phyloP scores from a whole-genome alignment of 2,113 vertebrate species.

The Cercopithecus mona region DNA sequence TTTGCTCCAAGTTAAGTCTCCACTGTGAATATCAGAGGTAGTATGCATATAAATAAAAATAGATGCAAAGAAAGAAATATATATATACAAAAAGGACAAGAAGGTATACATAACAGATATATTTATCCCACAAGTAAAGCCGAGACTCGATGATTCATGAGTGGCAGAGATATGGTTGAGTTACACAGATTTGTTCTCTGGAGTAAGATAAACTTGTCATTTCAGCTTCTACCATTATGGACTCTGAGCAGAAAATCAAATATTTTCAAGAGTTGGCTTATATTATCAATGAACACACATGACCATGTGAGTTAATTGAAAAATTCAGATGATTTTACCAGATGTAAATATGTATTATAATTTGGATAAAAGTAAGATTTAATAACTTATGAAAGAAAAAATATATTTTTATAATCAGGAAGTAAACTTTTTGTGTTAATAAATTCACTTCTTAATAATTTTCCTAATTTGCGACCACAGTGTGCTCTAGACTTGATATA shows the following conservation, averaged over 20 bases:
- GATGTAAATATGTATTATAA: not conserved
- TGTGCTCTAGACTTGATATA: not conserved
- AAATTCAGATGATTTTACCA: not conserved
- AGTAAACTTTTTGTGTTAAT: not conserved
- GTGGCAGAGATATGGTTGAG: constrained; percentile 80
- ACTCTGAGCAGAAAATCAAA: constrained; percentile 75
- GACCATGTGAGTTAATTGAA: not conserved
- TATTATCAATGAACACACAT: not conserved
- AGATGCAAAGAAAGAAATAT: constrained; percentile 82
- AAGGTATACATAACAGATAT: constrained; percentile 82
- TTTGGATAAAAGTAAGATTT: not conserved
- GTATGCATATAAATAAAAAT: constrained; percentile 82
- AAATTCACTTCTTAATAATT: constrained; percentile 19
- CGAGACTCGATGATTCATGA: constrained; percentile 83
- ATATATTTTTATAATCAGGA: not conserved
- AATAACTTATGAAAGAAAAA: constrained; percentile 6
- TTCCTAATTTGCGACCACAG: not conserved
- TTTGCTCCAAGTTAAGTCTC: constrained; percentile 82
- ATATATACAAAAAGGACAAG: constrained; percentile 78
- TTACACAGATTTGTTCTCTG: constrained; percentile 80
- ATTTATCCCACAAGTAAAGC: constrained; percentile 84
- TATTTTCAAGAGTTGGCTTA: constrained; percentile 62
- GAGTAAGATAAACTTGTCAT: constrained; percentile 82
- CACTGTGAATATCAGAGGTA: constrained; percentile 75
- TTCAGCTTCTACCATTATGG: constrained; percentile 72